Percentiles rank a stretch among this genome's conserved stretches.
These are phyloP conservation scores for Hippocampus zosterae DNA, from an alignment of 2,113 vertebrate species.

Conservation along the genomic window DNA sequence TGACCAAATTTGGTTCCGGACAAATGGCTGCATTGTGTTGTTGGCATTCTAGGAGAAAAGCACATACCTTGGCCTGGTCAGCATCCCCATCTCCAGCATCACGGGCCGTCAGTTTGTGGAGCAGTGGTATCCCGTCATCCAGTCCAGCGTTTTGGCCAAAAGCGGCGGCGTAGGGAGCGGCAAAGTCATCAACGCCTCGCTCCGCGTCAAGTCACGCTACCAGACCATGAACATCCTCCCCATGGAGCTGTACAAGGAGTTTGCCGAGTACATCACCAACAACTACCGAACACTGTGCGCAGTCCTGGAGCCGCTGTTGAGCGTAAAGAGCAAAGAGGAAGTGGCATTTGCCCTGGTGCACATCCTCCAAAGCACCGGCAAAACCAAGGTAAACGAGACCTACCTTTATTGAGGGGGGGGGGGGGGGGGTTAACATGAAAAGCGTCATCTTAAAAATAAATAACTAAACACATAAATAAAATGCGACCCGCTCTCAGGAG, in stretches of 20 bases:
- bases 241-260: constrained; percentile 98
- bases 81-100: constrained; percentile 93
- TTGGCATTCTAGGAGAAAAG: constrained; percentile 81
- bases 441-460: background rate
- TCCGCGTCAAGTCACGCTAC: constrained; percentile 90
- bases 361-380: constrained; percentile 94
- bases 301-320: constrained; percentile 88
- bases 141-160: constrained; percentile 80
- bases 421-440: background rate
- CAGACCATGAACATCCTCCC: constrained; percentile 99
- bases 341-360: constrained; percentile 93
- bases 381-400: constrained; percentile 81
- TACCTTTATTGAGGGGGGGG: too few species aligned
- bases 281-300: constrained; percentile 92
- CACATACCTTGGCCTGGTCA: constrained; percentile 92
- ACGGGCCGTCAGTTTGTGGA: constrained; percentile 92
- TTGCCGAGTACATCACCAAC: constrained; percentile 94
- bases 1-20: background rate
- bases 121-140: constrained; percentile 95
- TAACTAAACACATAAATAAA: too few species aligned
- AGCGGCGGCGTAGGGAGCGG: constrained; percentile 78
- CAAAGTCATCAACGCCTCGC: constrained; percentile 87
- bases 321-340: constrained; percentile 96
- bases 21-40: background rate
- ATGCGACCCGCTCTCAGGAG: constrained; percentile 72